These are phyloP conservation scores for Sinotaia quadrata DNA, from an alignment of 2,888 invertebrate genomes.

Conservation along the genomic window DNA sequence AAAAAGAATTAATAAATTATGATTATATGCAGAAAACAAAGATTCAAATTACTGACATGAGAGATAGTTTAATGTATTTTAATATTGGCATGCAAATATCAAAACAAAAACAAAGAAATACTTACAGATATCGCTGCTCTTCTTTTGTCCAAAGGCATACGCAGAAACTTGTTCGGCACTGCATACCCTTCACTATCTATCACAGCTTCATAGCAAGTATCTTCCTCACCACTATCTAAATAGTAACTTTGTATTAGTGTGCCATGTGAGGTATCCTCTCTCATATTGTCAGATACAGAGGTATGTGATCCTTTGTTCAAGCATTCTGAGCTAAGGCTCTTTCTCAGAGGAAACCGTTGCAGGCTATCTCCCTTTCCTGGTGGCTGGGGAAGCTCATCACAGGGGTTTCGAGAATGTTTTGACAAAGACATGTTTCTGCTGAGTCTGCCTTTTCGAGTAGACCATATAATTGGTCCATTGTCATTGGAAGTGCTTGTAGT, in stretches of 20 bases:
- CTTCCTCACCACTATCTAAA: constrained; percentile 31
- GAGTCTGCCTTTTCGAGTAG: constrained; percentile 4
- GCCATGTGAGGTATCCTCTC: not conserved
- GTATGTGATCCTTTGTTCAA: constrained; percentile 38
- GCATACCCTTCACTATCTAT: constrained; percentile 64
- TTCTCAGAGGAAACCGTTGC: constrained; percentile 44
- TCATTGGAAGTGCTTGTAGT: not conserved
- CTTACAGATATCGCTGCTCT: no score
- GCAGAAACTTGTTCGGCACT: constrained; percentile 50
- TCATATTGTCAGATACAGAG: constrained; percentile 11
- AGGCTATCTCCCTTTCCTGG: constrained; percentile 13
- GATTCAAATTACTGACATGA: no score
- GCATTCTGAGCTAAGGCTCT: constrained; percentile 62
- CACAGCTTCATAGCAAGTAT: constrained; percentile 50
- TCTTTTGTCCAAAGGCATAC: not conserved
- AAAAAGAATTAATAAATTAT: no score
- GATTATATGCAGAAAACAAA: no score
- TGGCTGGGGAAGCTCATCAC: constrained; percentile 31
- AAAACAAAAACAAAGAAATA: no score
- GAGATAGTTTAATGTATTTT: no score
- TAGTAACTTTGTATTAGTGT: constrained; percentile 37
- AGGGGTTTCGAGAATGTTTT: constrained; percentile 23
- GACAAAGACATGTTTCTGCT: constrained; percentile 15
- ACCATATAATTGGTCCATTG: constrained; percentile 21
- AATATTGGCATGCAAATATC: no score